Evolutionary conservation across 2,888 invertebrate genomes (phyloP), one percentile per base, ranked within the genome.

Genomic region (Stenodema calcarata): DNA sequence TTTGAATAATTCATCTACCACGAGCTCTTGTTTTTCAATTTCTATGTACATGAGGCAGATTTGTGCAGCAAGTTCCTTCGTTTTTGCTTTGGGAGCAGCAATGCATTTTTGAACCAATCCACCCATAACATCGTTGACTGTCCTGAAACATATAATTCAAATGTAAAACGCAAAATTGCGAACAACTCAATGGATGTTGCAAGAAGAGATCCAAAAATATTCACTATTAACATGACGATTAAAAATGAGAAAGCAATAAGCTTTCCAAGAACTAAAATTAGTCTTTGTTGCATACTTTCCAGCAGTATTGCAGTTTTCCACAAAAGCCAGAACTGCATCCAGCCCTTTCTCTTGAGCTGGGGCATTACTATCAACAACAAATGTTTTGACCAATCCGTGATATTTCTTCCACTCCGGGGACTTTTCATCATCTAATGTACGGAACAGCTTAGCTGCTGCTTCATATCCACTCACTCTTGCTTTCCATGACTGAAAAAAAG

Each of bases 341-440:
- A 99, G 91, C 16, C 97, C 99, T 92, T 96, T 98, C 91, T 99
- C 99, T 91, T 98, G 98, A 0, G 98, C 98, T 88, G 96, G 94
- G 18, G 95, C 98, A 95, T 99, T 98, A 90, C 95, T 96, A 91
- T 99, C 99, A 0, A 94, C 92, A 0, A 98, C 98, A 93, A 99
- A 98, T 91, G 98, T 98, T 91, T 98, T 98, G 47, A 99, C 94
- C 75, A 98, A 92, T 11, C 97, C 96, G 14, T 96, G 92, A 92
- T 95, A 99, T 92, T 97, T 98, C 89, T 94, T 95, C 94, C 98
- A 99, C 91, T 98, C 98, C 0, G 96, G 95, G 54, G 97, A 96
- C 91, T 98, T 98, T 90, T 98, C 98, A 92, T 98, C 97, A 90
- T 95, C 96, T 89, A 97, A 95, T 90, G 95, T 95, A 89, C 95